phyloP scores from a whole-genome alignment of 2,113 vertebrate genomes.

The Hyperoodon ampullatus region DNA sequence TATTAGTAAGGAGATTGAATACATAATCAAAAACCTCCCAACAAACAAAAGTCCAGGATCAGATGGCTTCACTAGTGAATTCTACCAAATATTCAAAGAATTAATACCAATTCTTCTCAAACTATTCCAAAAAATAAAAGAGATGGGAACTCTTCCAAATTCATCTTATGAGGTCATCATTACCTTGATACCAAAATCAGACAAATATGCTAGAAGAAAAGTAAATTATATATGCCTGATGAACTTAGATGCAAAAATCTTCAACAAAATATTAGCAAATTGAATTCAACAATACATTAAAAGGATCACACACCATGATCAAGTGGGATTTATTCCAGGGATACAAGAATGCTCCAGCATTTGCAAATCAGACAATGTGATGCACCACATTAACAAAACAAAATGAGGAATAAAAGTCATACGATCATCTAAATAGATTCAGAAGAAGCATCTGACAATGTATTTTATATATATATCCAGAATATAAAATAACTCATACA shows the following conservation, averaged over 20 bases:
- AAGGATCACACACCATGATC: not conserved
- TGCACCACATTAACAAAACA: not conserved
- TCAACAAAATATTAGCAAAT: not conserved
- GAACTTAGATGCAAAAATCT: not conserved
- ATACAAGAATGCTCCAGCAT: not conserved
- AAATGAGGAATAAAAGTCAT: not conserved
- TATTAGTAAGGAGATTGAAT: not conserved
- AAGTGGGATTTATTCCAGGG: no score
- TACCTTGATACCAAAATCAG: not conserved
- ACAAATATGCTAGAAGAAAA: not conserved
- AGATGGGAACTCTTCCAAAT: not conserved
- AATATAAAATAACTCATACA: not conserved
- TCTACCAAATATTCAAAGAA: not conserved
- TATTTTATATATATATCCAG: not conserved
- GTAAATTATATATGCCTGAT: not conserved
- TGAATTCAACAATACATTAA: not conserved
- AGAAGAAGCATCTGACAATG: not conserved
- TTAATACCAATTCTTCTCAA: not conserved
- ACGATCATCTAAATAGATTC: not conserved
- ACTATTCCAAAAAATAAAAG: not conserved
- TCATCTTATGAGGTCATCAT: not conserved
- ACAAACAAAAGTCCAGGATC: not conserved
- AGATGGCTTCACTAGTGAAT: not conserved
- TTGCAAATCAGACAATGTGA: not conserved
- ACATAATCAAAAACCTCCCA: not conserved